These are phyloP conservation scores for Tanytarsus gracilentus DNA, from an alignment of 2,888 invertebrate species.

Conservation along the genomic window DNA sequence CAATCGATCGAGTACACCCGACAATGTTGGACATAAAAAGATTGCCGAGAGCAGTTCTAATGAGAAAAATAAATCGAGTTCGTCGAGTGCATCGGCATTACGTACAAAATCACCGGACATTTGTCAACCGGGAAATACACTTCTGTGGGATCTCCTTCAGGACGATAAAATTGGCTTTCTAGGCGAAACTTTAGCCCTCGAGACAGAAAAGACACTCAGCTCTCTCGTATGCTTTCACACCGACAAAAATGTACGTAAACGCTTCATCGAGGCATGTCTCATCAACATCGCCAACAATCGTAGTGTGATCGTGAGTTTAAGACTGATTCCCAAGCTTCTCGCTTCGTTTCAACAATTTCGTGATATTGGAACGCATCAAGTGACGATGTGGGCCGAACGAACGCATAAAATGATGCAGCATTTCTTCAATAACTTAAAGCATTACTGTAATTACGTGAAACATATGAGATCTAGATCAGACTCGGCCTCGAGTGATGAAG, in stretches of 20 bases:
- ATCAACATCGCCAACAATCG: constrained; percentile 80
- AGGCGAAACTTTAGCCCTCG: constrained; percentile 83
- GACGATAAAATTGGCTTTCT: constrained; percentile 80
- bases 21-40: constrained; percentile 14
- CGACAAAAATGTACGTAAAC: constrained; percentile 80
- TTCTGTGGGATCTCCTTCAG: constrained; percentile 89
- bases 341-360: constrained; percentile 86
- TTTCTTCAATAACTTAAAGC: constrained; percentile 79
- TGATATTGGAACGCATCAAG: constrained; percentile 75
- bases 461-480: constrained; percentile 33
- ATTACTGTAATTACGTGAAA: constrained; percentile 51
- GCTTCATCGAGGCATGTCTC: constrained; percentile 90
- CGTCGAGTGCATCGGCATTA: constrained; percentile 37
- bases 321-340: constrained; percentile 79
- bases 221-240: constrained; percentile 83
- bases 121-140: constrained; percentile 82
- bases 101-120: constrained; percentile 50
- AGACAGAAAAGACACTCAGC: constrained; percentile 87
- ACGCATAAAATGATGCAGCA: constrained; percentile 88
- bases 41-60: not conserved
- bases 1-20: constrained; percentile 28
- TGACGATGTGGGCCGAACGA: constrained; percentile 87
- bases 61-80: constrained; percentile 33
- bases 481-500: constrained; percentile 30
- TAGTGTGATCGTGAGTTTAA: constrained; percentile 83